Conservation (phyloP, 2,113 vertebrate genomes). For the Microcebus jonahi region DNA sequence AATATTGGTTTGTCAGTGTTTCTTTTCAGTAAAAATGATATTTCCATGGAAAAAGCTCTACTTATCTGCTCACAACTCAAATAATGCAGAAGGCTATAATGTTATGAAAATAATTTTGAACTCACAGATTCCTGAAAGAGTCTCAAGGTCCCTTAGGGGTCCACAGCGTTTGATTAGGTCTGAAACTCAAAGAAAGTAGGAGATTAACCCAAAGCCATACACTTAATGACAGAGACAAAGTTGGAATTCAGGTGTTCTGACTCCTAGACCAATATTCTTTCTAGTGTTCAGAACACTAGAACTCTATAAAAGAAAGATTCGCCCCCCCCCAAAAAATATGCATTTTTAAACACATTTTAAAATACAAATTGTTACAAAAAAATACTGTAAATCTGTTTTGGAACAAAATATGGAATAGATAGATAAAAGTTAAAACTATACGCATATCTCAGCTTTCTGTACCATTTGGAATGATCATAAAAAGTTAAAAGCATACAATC, state of each 20-base stretch:
- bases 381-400: not conserved
- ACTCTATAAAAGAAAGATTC: not conserved
- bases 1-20: not conserved
- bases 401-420: not conserved
- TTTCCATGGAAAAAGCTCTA: not conserved
- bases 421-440: constrained; percentile 6
- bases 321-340: not conserved
- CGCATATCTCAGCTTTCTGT: not conserved
- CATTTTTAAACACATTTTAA: constrained; percentile 18
- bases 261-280: not conserved
- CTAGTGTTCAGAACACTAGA: not conserved
- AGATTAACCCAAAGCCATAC: not conserved
- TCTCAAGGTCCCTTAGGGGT: not conserved
- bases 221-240: not conserved
- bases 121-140: not conserved
- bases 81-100: not conserved
- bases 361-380: constrained; percentile 3
- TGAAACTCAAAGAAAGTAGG: not conserved
- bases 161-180: not conserved
- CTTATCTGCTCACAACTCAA: not conserved
- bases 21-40: not conserved
- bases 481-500: not conserved
- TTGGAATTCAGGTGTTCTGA: not conserved
- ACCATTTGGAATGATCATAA: not conserved
- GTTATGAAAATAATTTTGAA: constrained; percentile 35